Base-by-base conservation (phyloP, 2,888 invertebrate genomes). In the Tridacna gigas region DNA sequence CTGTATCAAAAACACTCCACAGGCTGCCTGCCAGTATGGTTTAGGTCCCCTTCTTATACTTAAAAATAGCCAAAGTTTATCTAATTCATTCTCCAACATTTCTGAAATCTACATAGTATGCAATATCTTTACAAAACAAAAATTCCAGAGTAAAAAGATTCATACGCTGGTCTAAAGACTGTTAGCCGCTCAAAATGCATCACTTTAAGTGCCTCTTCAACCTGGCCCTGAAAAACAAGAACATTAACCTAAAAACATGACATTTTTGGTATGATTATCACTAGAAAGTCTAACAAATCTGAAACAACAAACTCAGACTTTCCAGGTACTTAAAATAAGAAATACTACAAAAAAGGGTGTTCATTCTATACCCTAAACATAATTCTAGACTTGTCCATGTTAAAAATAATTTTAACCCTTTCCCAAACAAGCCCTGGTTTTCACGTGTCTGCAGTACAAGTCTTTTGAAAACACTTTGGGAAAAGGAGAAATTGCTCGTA, bases 161-260 rank as follows among this genome's bases (percentile, higher is more conserved):
- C 92, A 90, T 91, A 94, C 94, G 90, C 94, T 74, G 95, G 95
- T 86, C 94, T 91, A 76, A 91, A 95, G 15, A 95, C 92, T 51
- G 93, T 91, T 13, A 94, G 83, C 69, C 92, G 88, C 12, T 92
- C 89, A 91, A 95, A 95, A 37, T 90, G 90, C 82, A 95, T 88
- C 22, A 92, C 91, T 74, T 92, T 92, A 28, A 95, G 78, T 26
- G 93, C 94, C 77, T 94, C 94, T 87, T 95, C 95, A 22, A 93
- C 92, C 84, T 94, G 90, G n/a, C 95, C 95, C 95, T 95, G 86
- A 26, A 89, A 88, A 67, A 82, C 9, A 26, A 12, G 37, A 37
- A 37, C n/a, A n/a, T n/a, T n/a, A n/a, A n/a, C n/a, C n/a, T n/a
- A 37, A 4, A 37, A 37, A 37, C 7, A 37, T 37, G 37, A 37